These are phyloP conservation scores for Abrostola tripartita DNA, from an alignment of 2,888 invertebrate genomes.

Conservation along the genomic window DNA sequence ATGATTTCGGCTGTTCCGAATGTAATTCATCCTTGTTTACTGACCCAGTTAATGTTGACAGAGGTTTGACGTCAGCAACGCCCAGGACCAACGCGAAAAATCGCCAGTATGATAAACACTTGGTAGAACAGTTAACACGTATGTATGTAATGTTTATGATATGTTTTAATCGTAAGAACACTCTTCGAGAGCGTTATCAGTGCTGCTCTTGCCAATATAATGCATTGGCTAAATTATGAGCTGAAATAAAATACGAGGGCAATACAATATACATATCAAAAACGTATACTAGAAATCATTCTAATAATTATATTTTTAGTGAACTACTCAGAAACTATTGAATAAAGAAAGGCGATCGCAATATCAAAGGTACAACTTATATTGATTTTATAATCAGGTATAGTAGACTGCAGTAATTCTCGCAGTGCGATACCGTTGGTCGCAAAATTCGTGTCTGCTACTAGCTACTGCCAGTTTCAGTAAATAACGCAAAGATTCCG, in stretches of 20 bases:
- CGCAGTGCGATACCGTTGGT: slow-evolving; percentile 55
- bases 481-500: slow-evolving; percentile 37
- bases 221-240: slow-evolving; percentile 15
- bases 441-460: no score
- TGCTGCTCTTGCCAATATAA: slow-evolving; percentile 45
- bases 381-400: slow-evolving; percentile 37
- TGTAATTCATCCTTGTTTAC: slow-evolving; percentile 82
- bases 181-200: slow-evolving; percentile 60
- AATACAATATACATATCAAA: slow-evolving; percentile 12
- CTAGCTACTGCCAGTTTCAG: slow-evolving; percentile 29
- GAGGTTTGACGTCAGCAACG: slow-evolving; percentile 80
- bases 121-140: slow-evolving; percentile 69
- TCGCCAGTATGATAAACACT: slow-evolving; percentile 70
- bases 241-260: slow-evolving; percentile 26
- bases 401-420: slow-evolving; percentile 49
- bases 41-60: slow-evolving; percentile 85
- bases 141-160: slow-evolving; percentile 66
- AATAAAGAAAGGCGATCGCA: slow-evolving; percentile 13
- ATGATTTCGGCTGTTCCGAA: slow-evolving; percentile 73
- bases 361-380: slow-evolving; percentile 25
- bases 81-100: slow-evolving; percentile 73
- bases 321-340: slow-evolving; percentile 5
- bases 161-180: slow-evolving; percentile 70
- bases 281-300: neutral
- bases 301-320: neutral